Conservation (phyloP, 2,888 invertebrate species). For the Leucophenga maculata region DNA sequence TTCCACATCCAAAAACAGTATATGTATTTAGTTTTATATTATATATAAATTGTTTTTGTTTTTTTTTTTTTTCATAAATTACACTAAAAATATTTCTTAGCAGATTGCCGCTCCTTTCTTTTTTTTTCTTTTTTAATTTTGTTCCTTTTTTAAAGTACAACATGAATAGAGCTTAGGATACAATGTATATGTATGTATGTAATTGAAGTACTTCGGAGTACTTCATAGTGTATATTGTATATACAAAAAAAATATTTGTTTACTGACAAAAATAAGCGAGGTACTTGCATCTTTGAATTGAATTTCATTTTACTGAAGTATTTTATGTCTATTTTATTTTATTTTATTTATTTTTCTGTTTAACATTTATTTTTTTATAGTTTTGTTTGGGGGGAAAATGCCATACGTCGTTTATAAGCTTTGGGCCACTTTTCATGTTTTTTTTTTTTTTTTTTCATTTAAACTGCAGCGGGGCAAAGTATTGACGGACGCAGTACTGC, state of each 20-base stretch:
- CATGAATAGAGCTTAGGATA: neutral
- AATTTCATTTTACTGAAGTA: slow-evolving; percentile 1
- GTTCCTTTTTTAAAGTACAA: neutral
- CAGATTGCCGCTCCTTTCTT: neutral
- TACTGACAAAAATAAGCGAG: slow-evolving; percentile 28
- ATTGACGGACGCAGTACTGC: neutral
- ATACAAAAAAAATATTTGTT: neutral
- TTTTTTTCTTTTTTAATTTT: slow-evolving; percentile 6
- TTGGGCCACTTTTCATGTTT: too few relatives aligned
- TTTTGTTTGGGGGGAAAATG: slow-evolving; percentile 4
- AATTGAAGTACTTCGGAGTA: slow-evolving; percentile 43
- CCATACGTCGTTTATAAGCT: neutral
- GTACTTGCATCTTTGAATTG: slow-evolving; percentile 28
- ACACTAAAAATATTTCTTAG: slow-evolving; percentile 15
- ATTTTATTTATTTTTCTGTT: neutral
- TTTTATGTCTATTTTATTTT: neutral
- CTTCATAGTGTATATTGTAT: neutral
- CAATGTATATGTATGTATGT: slow-evolving; percentile 34
- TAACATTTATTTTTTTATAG: neutral
- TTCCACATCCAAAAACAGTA: slow-evolving; percentile 6
- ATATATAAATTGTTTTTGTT: too few relatives aligned
- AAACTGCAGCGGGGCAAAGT: slow-evolving; percentile 1
- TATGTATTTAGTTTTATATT: neutral
- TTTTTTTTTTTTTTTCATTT: too few relatives aligned
- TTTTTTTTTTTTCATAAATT: neutral